Evolutionary conservation across 2,888 invertebrate genomes (phyloP), one percentile per base, ranked within the genome.

Genomic region (Clanis bilineata): DNA sequence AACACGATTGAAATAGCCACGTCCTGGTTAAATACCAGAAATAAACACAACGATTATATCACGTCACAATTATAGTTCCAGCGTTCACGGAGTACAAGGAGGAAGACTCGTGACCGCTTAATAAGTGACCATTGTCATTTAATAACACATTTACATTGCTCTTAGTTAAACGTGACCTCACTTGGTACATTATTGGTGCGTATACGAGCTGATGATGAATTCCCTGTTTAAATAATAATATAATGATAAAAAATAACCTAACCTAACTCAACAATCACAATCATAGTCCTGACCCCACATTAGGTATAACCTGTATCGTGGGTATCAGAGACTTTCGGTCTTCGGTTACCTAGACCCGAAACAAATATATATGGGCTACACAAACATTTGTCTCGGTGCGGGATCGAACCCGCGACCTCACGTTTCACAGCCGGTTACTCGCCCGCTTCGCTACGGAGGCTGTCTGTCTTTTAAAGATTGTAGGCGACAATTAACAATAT

Each of bases 61-160:
- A 39, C 25, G 4, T 39, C n/a, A 47, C 38, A 23, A 18, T 18
- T 41, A 41, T 15, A 41, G 41, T 18, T n/a, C 41, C 5, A 41
- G 6, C 39, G 4, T 6, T 4, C 15, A 18, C 41, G 2, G 2
- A 28, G 21, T 9, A 41, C 25, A n/a, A 43, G 21, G 12, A 41
- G 18, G 10, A 32, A 38, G 32, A 58, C 12, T 75, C 78, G 79
- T 79, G 79, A 79, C 71, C 64, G 41, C 71, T 70, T 79, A 75
- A 79, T 79, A 77, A 76, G 73, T 62, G 65, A 59, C 71, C 70
- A 75, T 77, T 76, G 69, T 64, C 68, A 64, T 64, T 63, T 71
- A 73, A 74, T 71, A 71, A 67, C 59, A 71, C 66, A 70, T 72
- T 69, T 57, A 32, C 51, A 51, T 51, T 28, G 51, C 51, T 28